phyloP scores from a whole-genome alignment of 2,113 vertebrate genomes.

The Dasyurus viverrinus region DNA sequence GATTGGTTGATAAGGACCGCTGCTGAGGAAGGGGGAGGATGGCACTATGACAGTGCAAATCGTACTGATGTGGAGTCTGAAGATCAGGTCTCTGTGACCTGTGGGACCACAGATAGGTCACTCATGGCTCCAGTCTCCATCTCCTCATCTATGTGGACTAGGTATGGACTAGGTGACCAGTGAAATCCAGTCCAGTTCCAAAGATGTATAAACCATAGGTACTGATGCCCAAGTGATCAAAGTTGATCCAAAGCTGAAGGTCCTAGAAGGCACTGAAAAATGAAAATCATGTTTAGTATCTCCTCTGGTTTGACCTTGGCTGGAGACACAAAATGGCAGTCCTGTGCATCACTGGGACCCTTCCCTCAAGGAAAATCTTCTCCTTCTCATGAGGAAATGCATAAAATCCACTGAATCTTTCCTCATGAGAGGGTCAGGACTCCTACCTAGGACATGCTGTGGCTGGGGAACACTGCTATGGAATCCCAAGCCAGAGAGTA shows the following conservation, averaged over 20 bases:
- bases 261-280: not conserved
- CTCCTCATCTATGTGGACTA: not conserved
- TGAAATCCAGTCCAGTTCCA: not conserved
- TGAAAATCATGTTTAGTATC: not conserved
- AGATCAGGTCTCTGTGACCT: not conserved
- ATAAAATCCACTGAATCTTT: not conserved
- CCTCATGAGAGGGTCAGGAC: not conserved
- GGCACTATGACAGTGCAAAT: no score
- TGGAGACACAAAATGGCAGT: not conserved
- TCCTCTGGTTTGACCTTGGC: not conserved
- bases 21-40: no score
- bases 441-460: not conserved
- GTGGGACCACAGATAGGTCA: not conserved
- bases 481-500: not conserved
- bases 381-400: not conserved
- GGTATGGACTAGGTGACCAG: not conserved
- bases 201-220: not conserved
- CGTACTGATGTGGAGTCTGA: not conserved
- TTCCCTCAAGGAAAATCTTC: not conserved
- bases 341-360: not conserved
- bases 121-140: not conserved
- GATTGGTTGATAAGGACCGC: no score
- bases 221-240: not conserved
- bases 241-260: not conserved
- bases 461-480: not conserved